Base-by-base conservation (phyloP, 2,113 vertebrate genomes). In the Macroglossus sobrinus region DNA sequence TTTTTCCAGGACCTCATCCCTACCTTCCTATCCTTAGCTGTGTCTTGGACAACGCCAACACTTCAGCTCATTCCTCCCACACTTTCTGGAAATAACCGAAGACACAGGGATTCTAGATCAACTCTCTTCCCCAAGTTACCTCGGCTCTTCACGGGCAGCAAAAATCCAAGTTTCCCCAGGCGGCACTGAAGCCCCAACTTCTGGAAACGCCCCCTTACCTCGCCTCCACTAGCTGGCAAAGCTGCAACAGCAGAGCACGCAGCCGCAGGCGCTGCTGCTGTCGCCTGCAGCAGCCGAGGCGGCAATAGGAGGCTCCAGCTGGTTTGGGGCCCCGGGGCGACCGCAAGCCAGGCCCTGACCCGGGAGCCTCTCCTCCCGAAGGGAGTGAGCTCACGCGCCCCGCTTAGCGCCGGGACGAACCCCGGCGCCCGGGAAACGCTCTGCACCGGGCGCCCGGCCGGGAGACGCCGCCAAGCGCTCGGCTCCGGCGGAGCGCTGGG, bases 171-270 rank as follows among this genome's bases (percentile, higher is more conserved):
- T 95, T 95, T 81, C 72, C 92, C 84, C 84, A 55, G 7, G 28
- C 21, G 30, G 68, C 71, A 22, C 80, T 3, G 69, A 90, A 96
- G 40, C 84, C 92, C 80, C 80, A 93, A 97, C 94, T 97, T 97
- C 24, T 80, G 88, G 90, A 55, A 93, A 94, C 66, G 69, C 87
- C 84, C 79, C 50, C 85, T 57, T n/a, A 55, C 91, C 72, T 61
- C 21, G 47, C 74, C 61, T 72, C 40, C 38, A 4, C 8, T 4
- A 72, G 91, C 89, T 16, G 85, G 80, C 86, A 59, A 0, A 13
- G 28, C 61, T 1, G 66, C 3, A 33, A 68, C 53, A 59, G 66
- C 33, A 53, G 5, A 50, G n/a, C 86, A 84, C 10, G 69, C 84
- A 92, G 64, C 72, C 33, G 47, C 76, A 4, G 79, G 64, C 53